Conservation (phyloP, 2,888 invertebrate species). For the Idaea biselata region DNA sequence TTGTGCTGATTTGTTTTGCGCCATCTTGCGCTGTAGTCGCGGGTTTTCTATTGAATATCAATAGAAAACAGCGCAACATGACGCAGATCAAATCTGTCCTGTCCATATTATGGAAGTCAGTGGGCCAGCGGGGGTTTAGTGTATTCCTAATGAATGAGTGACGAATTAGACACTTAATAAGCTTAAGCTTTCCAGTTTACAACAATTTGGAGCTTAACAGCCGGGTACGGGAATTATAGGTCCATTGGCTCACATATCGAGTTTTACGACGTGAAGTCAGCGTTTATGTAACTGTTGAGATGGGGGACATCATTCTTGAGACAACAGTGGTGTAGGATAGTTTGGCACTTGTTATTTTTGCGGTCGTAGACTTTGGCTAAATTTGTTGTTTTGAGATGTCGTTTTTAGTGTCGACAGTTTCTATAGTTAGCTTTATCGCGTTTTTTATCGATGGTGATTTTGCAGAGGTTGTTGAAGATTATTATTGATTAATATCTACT, state of each 20-base stretch:
- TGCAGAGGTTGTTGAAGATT: neutral
- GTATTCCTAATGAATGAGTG: slow-evolving; percentile 14
- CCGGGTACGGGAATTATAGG: slow-evolving; percentile 23
- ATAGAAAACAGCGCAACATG: no score
- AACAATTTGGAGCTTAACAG: slow-evolving; percentile 13
- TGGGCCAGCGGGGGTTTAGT: slow-evolving; percentile 19
- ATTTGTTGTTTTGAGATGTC: slow-evolving; percentile 16
- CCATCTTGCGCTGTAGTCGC: no score
- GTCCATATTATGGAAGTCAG: no score
- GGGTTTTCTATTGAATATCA: no score
- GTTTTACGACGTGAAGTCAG: slow-evolving; percentile 23
- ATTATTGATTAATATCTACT: no score
- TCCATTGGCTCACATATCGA: slow-evolving; percentile 29
- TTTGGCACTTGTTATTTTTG: slow-evolving; percentile 22
- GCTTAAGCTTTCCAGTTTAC: slow-evolving; percentile 16
- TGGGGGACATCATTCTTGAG: slow-evolving; percentile 9
- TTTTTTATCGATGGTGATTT: slow-evolving; percentile 10
- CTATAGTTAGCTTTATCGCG: slow-evolving; percentile 3
- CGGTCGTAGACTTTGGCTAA: slow-evolving; percentile 15
- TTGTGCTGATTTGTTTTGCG: no score
- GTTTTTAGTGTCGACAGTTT: slow-evolving; percentile 6
- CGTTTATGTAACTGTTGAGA: slow-evolving; percentile 24
- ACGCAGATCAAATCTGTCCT: no score
- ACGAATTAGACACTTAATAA: slow-evolving; percentile 20
- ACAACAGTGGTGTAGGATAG: slow-evolving; percentile 18